These are phyloP conservation scores for Stegostoma tigrinum DNA, from an alignment of 2,113 vertebrate genomes.

Conservation along the genomic window DNA sequence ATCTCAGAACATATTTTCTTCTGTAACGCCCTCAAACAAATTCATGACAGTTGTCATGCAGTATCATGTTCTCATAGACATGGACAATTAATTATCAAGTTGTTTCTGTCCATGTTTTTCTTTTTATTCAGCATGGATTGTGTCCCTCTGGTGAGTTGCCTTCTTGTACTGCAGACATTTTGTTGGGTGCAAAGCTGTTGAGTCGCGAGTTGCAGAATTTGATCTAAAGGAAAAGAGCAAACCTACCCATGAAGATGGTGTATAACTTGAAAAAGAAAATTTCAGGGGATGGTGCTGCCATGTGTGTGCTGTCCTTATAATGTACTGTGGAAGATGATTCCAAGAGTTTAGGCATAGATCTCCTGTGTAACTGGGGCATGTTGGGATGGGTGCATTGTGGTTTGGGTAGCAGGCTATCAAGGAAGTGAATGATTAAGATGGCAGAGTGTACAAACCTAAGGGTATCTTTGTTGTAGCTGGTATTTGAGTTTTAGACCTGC, in stretches of 20 bases:
- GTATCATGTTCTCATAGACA: neutral
- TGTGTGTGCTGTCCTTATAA: neutral
- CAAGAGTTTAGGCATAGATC: neutral
- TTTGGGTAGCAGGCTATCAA: too few relatives aligned
- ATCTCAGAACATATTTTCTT: neutral
- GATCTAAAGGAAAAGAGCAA: neutral
- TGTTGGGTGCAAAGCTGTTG: neutral
- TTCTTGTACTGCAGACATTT: neutral
- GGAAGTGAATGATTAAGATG: too few relatives aligned
- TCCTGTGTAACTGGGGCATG: neutral
- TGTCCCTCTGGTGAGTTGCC: neutral
- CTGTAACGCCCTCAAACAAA: neutral
- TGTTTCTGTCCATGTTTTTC: neutral
- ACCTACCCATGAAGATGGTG: neutral
- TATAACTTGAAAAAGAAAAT: neutral
- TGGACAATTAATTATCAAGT: neutral
- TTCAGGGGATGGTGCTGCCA: neutral
- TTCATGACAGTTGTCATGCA: neutral
- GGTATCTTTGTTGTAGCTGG: too few relatives aligned
- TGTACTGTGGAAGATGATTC: neutral
- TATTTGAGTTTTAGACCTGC: too few relatives aligned
- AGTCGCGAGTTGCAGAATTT: neutral
- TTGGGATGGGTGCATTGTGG: too few relatives aligned
- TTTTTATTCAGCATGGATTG: neutral
- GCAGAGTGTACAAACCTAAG: too few relatives aligned